Evolutionary conservation across 2,113 vertebrate species (phyloP).

Genomic region (Xiphorhynchus elegans): DNA sequence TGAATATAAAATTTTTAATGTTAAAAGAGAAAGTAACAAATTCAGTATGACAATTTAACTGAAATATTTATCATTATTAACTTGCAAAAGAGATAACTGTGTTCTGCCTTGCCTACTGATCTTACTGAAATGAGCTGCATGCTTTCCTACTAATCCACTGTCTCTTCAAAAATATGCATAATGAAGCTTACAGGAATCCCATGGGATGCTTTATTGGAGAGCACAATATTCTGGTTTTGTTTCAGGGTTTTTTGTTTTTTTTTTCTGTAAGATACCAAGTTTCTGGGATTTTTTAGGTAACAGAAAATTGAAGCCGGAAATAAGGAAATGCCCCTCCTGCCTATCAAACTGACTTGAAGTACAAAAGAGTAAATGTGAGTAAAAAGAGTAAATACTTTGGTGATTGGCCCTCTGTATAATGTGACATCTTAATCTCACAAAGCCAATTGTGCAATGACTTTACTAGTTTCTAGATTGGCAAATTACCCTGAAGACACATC

Average conservation of each 20-base stretch:
- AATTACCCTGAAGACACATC: background rate
- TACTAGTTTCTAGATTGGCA: background rate
- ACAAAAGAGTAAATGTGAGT: background rate
- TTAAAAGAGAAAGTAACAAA: background rate
- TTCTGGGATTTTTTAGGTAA: background rate
- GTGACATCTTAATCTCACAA: background rate
- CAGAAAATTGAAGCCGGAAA: background rate
- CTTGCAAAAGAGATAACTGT: background rate
- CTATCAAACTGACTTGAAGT: background rate
- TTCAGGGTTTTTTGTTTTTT: background rate
- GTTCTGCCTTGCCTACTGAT: background rate
- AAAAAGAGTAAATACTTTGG: background rate
- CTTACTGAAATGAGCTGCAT: background rate
- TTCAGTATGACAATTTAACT: background rate
- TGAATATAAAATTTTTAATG: background rate
- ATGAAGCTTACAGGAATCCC: background rate
- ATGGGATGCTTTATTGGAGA: background rate
- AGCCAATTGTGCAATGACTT: background rate
- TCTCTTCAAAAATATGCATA: background rate
- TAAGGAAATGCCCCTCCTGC: background rate
- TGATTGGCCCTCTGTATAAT: background rate
- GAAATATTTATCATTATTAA: background rate
- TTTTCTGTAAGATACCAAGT: background rate
- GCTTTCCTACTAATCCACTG: background rate
- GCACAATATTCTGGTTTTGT: background rate